Percentiles rank a stretch among this genome's conserved stretches.
phyloP scores from a whole-genome alignment of 2,888 invertebrate genomes.

The Thera obeliscata region DNA sequence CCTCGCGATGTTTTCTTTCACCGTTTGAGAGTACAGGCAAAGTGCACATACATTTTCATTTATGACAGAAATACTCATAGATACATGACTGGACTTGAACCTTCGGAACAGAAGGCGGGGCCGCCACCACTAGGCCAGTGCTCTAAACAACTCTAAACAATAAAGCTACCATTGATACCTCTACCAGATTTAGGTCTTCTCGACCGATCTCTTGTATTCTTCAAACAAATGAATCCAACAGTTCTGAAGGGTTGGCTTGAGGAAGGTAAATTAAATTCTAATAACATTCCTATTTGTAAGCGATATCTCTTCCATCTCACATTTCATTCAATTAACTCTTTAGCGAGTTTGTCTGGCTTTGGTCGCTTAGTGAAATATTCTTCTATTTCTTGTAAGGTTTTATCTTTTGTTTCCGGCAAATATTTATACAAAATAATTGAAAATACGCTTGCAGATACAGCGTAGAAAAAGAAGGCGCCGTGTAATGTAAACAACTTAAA shows the following conservation, averaged over 20 bases:
- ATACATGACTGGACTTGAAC: too few species aligned
- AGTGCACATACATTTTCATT: too few species aligned
- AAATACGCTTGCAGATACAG: slow-evolving; percentile 52
- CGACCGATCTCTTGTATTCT: not conserved
- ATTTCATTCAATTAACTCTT: slow-evolving; percentile 46
- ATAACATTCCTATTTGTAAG: slow-evolving; percentile 17
- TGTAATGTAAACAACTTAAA: slow-evolving; percentile 55
- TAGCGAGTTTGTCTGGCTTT: slow-evolving; percentile 40
- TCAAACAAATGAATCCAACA: slow-evolving; percentile 7
- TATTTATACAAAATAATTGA: slow-evolving; percentile 53
- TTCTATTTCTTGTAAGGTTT: slow-evolving; percentile 59
- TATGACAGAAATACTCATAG: too few species aligned
- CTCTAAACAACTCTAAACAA: too few species aligned
- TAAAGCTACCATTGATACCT: too few species aligned
- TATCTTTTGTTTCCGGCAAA: slow-evolving; percentile 61
- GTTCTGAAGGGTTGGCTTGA: slow-evolving; percentile 3
- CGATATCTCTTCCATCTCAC: slow-evolving; percentile 20
- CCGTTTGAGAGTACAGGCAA: too few species aligned
- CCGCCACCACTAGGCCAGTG: too few species aligned
- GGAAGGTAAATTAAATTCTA: slow-evolving; percentile 24
- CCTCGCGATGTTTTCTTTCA: too few species aligned
- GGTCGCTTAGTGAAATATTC: slow-evolving; percentile 49
- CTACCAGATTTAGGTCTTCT: not conserved
- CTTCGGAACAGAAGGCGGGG: too few species aligned
- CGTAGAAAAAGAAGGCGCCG: slow-evolving; percentile 61